Conservation (phyloP, 2,797 vertebrate genomes). For the Silurus lanzhouensis region DNA sequence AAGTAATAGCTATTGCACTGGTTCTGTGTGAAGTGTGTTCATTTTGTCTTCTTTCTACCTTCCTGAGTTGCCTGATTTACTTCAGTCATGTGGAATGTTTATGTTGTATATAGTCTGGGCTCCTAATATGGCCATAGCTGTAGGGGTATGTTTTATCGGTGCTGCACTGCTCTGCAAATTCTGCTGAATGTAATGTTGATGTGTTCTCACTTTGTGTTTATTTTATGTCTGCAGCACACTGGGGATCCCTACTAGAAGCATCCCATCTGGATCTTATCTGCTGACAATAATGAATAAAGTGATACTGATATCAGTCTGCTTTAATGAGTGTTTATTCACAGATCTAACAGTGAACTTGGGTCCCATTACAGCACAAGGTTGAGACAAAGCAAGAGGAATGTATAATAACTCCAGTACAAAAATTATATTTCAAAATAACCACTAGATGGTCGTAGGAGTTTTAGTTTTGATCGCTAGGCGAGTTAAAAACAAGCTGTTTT, state of each 20-base stretch:
- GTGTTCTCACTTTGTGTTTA: conserved; percentile 30
- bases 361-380: not conserved
- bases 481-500: not conserved
- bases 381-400: not conserved
- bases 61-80: conserved; percentile 9
- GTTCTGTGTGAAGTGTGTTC: not conserved
- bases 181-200: conserved; percentile 13
- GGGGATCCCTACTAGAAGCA: not conserved
- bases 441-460: not conserved
- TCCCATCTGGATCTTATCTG: conserved; percentile 10
- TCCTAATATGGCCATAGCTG: conserved; percentile 35
- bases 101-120: not conserved
- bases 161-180: not conserved
- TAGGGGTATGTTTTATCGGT: conserved; percentile 22
- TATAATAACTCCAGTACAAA: not conserved
- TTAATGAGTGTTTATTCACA: not conserved
- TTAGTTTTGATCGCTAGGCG: not conserved
- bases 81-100: conserved; percentile 8
- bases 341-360: not conserved
- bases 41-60: not conserved
- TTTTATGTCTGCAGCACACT: conserved; percentile 20
- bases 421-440: not conserved
- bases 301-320: conserved; percentile 23
- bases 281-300: conserved; percentile 10
- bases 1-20: not conserved